Conservation (phyloP, 2,797 vertebrate species). For the Poecile montanus region DNA sequence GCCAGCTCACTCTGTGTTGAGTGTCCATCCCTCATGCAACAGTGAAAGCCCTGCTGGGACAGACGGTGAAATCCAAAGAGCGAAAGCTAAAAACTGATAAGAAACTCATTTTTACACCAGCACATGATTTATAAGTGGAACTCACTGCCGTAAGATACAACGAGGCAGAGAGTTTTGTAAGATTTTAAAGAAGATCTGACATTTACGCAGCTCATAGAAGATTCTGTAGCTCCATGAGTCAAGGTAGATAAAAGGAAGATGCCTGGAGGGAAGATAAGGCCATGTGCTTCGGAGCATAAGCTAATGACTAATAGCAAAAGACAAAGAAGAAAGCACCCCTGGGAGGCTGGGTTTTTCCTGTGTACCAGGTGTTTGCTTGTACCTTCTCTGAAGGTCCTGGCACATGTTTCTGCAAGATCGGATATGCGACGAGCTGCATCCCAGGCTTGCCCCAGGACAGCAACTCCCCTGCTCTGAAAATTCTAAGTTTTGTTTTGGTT, state of each 20-base stretch:
- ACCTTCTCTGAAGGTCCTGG: conserved; percentile 62
- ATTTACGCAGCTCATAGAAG: conserved; percentile 62
- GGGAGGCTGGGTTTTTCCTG: conserved; percentile 63
- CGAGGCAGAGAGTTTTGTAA: conserved; percentile 18
- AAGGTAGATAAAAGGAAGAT: conserved; percentile 66
- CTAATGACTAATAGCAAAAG: conserved; percentile 67
- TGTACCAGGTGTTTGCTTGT: conserved; percentile 58
- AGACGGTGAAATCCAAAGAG: not conserved
- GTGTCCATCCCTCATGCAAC: not conserved
- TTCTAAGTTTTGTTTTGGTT: conserved; percentile 56
- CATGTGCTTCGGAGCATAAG: conserved; percentile 64
- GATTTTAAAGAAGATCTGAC: conserved; percentile 61
- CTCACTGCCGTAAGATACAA: not conserved
- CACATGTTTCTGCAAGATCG: conserved; percentile 53
- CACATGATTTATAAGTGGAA: conserved; percentile 19
- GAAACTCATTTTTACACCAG: conserved; percentile 45
- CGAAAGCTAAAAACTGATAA: conserved; percentile 11
- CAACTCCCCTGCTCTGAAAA: conserved; percentile 46
- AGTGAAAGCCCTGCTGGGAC: not conserved
- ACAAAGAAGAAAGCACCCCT: conserved; percentile 65
- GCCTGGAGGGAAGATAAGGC: conserved; percentile 65
- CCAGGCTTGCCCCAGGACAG: conserved; percentile 49
- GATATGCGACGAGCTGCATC: conserved; percentile 6
- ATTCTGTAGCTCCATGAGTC: conserved; percentile 57
- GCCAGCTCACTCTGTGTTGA: not conserved